A percentile compares a stretch with the other conserved stretches of the same genome.
These are phyloP conservation scores for Pavo muticus DNA, from an alignment of 2,113 vertebrate genomes.

Conservation along the genomic window DNA sequence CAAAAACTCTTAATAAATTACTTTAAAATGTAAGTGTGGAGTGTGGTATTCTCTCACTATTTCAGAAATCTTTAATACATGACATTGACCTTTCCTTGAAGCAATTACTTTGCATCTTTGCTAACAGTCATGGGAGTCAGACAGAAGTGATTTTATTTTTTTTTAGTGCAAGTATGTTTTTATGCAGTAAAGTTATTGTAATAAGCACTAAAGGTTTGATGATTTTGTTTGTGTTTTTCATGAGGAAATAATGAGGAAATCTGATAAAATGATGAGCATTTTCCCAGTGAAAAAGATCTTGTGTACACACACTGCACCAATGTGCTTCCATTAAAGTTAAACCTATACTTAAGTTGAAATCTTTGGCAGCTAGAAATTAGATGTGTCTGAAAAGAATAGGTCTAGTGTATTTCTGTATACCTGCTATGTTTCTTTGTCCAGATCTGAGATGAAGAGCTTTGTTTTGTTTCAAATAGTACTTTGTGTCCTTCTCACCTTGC, in stretches of 20 bases:
- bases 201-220: neutral
- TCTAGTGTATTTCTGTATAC: neutral
- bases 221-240: neutral
- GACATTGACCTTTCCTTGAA: neutral
- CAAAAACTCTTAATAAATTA: neutral
- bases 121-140: neutral
- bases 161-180: neutral
- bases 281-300: neutral
- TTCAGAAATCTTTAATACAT: neutral
- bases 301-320: fast-evolving
- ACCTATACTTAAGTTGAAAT: neutral
- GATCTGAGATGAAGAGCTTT: neutral
- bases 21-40: neutral
- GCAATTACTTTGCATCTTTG: neutral
- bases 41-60: neutral
- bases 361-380: neutral
- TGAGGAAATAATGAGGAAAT: neutral
- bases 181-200: neutral
- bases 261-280: neutral
- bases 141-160: neutral
- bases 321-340: neutral
- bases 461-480: neutral
- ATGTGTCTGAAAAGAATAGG: neutral
- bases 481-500: fast-evolving
- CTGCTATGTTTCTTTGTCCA: neutral